A percentile compares a stretch with the other conserved stretches of the same genome.
These are phyloP conservation scores for Phrynosoma blainvillii DNA, from an alignment of 2,113 vertebrate genomes.

Conservation along the genomic window DNA sequence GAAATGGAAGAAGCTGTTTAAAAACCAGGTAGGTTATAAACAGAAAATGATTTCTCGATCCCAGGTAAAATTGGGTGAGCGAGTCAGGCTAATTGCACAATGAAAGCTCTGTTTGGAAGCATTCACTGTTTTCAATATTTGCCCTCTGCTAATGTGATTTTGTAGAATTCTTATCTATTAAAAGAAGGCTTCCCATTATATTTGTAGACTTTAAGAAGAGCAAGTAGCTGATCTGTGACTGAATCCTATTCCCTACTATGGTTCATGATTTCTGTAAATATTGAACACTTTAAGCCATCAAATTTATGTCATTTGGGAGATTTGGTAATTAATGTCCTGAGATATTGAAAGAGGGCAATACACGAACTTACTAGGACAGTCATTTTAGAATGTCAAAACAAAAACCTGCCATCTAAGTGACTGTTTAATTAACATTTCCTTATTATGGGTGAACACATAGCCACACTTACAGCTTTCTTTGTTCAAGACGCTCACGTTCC, in stretches of 20 bases:
- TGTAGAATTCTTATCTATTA: conserved; percentile 32
- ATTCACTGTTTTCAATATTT: neutral
- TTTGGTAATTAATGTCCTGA: conserved; percentile 52
- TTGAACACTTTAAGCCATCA: conserved; percentile 30
- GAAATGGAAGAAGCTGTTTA: neutral
- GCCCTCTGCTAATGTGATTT: conserved; percentile 30
- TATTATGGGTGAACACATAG: conserved; percentile 14
- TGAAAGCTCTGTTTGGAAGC: neutral
- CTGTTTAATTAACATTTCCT: conserved; percentile 19
- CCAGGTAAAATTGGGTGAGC: neutral
- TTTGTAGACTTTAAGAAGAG: conserved; percentile 23
- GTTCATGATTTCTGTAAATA: conserved; percentile 28
- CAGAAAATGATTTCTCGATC: neutral
- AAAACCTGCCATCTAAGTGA: conserved; percentile 1
- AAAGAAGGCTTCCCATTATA: rapidly evolving
- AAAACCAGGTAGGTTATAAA: neutral
- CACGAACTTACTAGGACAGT: neutral
- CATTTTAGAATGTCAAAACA: conserved; percentile 37
- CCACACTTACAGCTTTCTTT: neutral
- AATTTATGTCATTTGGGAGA: conserved; percentile 47
- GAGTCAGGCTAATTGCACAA: neutral
- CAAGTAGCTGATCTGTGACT: neutral
- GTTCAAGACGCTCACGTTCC: conserved; percentile 29
- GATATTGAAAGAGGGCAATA: conserved; percentile 43
- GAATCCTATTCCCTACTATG: conserved; percentile 22